Evolutionary conservation across 1,140 invertebrate genomes (phyloP).

Genomic region (Bombus huntii): DNA sequence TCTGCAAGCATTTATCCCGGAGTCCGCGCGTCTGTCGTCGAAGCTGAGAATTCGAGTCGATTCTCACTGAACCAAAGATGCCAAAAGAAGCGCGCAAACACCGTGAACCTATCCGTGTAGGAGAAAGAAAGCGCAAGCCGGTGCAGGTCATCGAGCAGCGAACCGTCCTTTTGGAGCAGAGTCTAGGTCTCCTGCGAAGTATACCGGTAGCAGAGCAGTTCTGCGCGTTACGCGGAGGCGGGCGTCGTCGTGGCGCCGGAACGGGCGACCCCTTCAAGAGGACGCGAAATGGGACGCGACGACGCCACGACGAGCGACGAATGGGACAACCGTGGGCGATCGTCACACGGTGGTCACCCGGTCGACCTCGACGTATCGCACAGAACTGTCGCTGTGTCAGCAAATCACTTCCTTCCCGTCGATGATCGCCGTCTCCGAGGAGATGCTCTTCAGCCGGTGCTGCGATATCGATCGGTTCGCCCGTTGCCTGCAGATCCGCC

Average conservation of each 20-base stretch:
- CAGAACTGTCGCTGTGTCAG: constrained; percentile 96
- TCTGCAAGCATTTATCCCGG: neutral
- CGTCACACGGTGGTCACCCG: constrained; percentile 94
- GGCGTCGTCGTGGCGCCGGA: constrained; percentile 15
- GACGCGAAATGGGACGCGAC: constrained; percentile 34
- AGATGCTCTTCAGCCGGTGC: constrained; percentile 89
- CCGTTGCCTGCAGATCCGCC: constrained; percentile 86
- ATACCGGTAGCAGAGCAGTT: constrained; percentile 64
- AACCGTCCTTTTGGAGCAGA: constrained; percentile 19
- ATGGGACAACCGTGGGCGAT: constrained; percentile 62
- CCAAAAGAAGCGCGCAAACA: neutral
- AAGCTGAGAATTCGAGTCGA: neutral
- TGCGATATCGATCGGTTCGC: constrained; percentile 86
- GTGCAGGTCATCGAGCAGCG: constrained; percentile 51
- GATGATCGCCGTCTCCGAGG: constrained; percentile 90
- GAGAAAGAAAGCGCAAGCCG: neutral
- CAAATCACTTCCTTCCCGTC: constrained; percentile 94
- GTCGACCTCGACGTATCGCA: constrained; percentile 94
- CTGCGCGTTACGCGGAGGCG: constrained; percentile 75
- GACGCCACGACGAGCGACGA: constrained; percentile 39
- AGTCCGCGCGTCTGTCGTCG: neutral
- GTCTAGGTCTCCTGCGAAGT: constrained; percentile 12
- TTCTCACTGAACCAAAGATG: neutral
- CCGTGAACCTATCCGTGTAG: neutral
- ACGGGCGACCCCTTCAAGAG: constrained; percentile 40